Percentiles rank a stretch among this genome's conserved stretches.
Conservation (phyloP, 92 coral and sea anemone genomes). For the Porites evermanni region DNA sequence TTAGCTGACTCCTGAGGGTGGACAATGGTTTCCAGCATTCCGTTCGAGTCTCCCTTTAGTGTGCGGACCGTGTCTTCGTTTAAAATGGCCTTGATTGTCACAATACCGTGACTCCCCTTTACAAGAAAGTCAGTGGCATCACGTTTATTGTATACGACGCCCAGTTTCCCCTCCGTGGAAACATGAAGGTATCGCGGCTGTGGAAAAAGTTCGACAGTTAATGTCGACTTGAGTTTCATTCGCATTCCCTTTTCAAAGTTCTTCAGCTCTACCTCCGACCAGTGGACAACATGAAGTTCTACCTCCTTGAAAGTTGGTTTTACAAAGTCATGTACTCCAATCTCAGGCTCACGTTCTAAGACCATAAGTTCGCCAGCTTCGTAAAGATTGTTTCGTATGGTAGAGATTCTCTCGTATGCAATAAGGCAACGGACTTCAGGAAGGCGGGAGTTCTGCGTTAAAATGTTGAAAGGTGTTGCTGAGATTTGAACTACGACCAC, state of each 20-base stretch:
- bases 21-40: slow-evolving; percentile 7
- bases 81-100: slow-evolving; percentile 17
- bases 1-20: slow-evolving; percentile 1
- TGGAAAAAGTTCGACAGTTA: neutral
- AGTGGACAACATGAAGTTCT: slow-evolving; percentile 59
- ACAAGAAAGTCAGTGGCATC: slow-evolving; percentile 38
- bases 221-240: slow-evolving; percentile 48
- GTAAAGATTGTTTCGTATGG: neutral
- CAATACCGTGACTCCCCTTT: slow-evolving; percentile 44
- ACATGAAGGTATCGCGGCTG: slow-evolving; percentile 1
- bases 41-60: neutral
- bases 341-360: neutral
- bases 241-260: slow-evolving; percentile 54
- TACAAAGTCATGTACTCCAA: neutral
- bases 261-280: slow-evolving; percentile 61
- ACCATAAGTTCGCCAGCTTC: slow-evolving; percentile 21
- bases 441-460: slow-evolving; percentile 53
- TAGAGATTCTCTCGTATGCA: neutral
- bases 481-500: slow-evolving; percentile 56
- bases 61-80: neutral
- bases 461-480: slow-evolving; percentile 60
- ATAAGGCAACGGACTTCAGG: slow-evolving; percentile 30
- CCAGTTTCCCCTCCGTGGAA: neutral
- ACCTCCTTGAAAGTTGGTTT: slow-evolving; percentile 10
- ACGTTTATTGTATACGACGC: neutral